Percentiles rank a stretch among this genome's conserved stretches.
These are phyloP conservation scores for Rhinichthys osculus DNA, from an alignment of 2,797 vertebrate species.

Conservation along the genomic window DNA sequence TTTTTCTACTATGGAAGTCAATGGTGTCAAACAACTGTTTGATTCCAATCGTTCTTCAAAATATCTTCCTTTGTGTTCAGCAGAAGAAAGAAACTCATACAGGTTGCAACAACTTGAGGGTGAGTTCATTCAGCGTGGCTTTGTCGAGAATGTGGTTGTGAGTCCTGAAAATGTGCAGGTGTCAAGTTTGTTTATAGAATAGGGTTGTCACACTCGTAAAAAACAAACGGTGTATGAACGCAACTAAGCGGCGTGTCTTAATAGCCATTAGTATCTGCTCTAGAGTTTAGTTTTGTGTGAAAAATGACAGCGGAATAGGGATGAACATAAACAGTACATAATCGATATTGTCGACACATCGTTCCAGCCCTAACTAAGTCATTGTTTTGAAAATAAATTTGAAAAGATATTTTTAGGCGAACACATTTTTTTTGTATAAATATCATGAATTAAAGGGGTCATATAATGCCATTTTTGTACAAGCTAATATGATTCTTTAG, in stretches of 20 bases:
- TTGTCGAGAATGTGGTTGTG: background rate
- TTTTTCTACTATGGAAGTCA: too few species aligned
- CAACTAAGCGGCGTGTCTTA: background rate
- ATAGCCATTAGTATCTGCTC: background rate
- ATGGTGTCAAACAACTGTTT: too few species aligned
- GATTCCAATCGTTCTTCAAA: too few species aligned
- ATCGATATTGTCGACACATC: background rate
- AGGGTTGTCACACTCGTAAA: background rate
- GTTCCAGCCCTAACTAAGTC: background rate
- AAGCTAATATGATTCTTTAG: too few species aligned
- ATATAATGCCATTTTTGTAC: too few species aligned
- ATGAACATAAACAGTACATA: background rate
- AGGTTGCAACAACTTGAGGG: too few species aligned
- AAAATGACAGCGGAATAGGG: background rate
- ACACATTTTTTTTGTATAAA: background rate
- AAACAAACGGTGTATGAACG: background rate
- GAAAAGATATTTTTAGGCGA: background rate
- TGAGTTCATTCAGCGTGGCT: background rate
- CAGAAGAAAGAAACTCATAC: too few species aligned
- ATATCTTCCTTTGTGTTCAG: too few species aligned
- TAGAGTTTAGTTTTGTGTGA: background rate
- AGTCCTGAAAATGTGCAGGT: background rate
- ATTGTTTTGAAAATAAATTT: background rate
- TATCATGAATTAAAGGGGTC: background rate
- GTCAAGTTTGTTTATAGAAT: background rate